Conservation (phyloP, 1,140 invertebrate species). For the Eufriesea mexicana region DNA sequence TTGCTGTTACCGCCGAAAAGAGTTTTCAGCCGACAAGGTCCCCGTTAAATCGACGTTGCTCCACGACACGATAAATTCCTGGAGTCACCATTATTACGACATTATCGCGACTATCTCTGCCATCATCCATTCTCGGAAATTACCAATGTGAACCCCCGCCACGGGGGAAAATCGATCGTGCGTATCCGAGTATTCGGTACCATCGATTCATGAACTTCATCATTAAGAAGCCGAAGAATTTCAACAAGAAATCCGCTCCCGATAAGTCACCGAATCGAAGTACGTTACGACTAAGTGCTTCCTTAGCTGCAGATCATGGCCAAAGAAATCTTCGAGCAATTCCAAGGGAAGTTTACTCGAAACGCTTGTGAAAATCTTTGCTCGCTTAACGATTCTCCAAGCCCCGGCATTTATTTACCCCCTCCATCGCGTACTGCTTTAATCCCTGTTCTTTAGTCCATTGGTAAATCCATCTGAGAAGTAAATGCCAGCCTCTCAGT, state of each 20-base stretch:
- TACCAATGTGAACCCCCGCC: background rate
- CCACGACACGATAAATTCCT: constrained; percentile 7
- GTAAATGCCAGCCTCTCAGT: too few relatives aligned
- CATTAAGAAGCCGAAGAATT: background rate
- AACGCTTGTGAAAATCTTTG: background rate
- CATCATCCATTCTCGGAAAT: background rate
- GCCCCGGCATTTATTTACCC: background rate
- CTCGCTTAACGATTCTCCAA: background rate
- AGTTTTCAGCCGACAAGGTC: constrained; percentile 9
- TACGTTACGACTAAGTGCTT: background rate
- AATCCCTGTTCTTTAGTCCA: too few relatives aligned
- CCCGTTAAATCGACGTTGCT: constrained; percentile 3
- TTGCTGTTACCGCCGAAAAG: background rate
- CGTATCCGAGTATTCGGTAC: too few relatives aligned
- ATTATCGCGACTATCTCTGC: background rate
- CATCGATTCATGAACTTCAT: background rate
- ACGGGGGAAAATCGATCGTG: background rate
- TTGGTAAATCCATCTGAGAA: too few relatives aligned
- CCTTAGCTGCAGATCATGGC: background rate
- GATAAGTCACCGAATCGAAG: background rate
- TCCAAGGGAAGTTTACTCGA: background rate
- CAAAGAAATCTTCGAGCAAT: background rate
- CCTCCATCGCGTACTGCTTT: too few relatives aligned
- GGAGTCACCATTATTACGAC: background rate
- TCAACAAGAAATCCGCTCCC: background rate